phyloP scores from a whole-genome alignment of 2,113 vertebrate species.

The Sturnira hondurensis region DNA sequence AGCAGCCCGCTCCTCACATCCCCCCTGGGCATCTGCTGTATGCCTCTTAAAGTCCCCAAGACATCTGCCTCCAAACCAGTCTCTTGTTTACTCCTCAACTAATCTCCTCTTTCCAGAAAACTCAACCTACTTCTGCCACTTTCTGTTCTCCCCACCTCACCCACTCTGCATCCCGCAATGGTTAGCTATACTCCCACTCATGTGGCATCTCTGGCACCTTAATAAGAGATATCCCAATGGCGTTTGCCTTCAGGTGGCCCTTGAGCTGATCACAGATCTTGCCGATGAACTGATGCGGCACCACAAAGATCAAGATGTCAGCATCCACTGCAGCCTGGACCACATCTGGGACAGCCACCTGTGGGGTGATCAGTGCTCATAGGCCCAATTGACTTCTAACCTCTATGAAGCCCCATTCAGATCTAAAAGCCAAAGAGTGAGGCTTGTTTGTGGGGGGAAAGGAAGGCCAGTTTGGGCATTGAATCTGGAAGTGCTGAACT shows the following conservation, averaged over 20 bases:
- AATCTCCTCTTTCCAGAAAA: neutral
- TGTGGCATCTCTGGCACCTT: conserved; percentile 83
- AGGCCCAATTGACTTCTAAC: neutral
- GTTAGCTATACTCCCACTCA: neutral
- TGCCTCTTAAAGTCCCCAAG: neutral
- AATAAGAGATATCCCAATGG: conserved; percentile 94
- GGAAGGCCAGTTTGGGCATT: neutral
- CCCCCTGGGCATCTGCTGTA: neutral
- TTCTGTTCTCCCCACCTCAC: neutral
- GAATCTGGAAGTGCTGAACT: neutral
- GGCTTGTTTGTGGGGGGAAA: neutral
- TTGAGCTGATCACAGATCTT: conserved; percentile 93
- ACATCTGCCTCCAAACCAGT: neutral
- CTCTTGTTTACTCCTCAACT: neutral
- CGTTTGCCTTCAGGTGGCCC: conserved; percentile 88
- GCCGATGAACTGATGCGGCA: conserved; percentile 95
- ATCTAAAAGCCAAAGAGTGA: neutral
- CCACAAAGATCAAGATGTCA: conserved; percentile 93
- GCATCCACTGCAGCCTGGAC: conserved; percentile 87
- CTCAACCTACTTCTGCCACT: accelerated
- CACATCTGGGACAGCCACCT: conserved; percentile 94
- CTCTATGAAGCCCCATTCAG: neutral
- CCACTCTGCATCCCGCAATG: neutral
- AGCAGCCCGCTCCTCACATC: neutral
- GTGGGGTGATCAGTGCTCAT: neutral